These are phyloP conservation scores for Lasioglossum lativentre DNA, from an alignment of 2,888 invertebrate species.

Conservation along the genomic window DNA sequence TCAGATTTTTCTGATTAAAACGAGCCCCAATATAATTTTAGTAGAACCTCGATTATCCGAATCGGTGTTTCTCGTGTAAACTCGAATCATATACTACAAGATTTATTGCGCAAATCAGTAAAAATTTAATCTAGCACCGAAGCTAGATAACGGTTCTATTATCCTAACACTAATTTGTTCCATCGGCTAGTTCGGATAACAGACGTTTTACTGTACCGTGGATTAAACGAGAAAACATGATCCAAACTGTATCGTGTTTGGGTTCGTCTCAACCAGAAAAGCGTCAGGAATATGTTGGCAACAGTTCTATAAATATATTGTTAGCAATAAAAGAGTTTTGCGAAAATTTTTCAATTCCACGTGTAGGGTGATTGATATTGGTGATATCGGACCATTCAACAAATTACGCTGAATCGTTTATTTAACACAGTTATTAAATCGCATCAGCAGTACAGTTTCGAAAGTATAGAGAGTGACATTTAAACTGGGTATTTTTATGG, in stretches of 20 bases:
- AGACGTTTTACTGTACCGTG: neutral
- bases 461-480: slow-evolving; percentile 9
- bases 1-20: neutral
- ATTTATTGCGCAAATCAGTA: neutral
- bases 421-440: neutral
- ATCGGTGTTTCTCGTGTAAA: neutral
- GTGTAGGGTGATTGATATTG: neutral
- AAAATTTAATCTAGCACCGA: neutral
- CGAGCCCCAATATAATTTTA: neutral
- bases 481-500: neutral
- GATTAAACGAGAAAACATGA: neutral
- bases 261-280: neutral
- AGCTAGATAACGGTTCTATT: too few relatives aligned
- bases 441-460: neutral
- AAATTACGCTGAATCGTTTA: neutral
- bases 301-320: neutral
- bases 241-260: neutral
- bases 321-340: neutral
- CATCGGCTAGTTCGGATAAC: neutral
- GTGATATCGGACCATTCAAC: neutral
- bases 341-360: neutral
- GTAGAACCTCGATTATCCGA: neutral
- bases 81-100: neutral
- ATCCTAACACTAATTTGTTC: too few relatives aligned
- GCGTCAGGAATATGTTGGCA: neutral